Evolutionary conservation across 2,797 vertebrate species (phyloP).

Genomic region (Sternarchorhynchus goeldii): DNA sequence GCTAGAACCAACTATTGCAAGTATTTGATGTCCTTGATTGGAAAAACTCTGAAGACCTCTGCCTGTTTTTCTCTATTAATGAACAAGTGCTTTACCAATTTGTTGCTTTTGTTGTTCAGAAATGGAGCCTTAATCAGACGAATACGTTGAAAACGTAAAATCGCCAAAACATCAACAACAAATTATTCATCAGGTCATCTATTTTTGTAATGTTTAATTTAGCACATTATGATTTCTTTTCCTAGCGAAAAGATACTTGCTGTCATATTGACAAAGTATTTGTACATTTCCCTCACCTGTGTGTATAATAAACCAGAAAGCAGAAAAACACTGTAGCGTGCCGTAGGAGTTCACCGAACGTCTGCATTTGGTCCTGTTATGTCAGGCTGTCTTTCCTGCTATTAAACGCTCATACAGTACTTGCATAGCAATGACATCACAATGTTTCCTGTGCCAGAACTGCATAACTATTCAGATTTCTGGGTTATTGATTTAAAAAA

Average conservation of each 20-base stretch:
- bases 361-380: not conserved
- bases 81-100: conserved; percentile 5
- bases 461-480: not conserved
- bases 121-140: not conserved
- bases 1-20: conserved; percentile 55
- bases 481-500: not conserved
- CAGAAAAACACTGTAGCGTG: not conserved
- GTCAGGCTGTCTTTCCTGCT: not conserved
- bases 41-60: conserved; percentile 4
- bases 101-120: not conserved
- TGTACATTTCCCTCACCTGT: conserved; percentile 44
- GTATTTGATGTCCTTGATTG: conserved; percentile 44
- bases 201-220: conserved; percentile 32
- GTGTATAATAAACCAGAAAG: conserved; percentile 38
- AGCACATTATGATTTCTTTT: conserved; percentile 51
- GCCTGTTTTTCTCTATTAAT: conserved; percentile 24
- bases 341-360: not conserved
- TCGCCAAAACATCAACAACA: not conserved
- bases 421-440: not conserved
- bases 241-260: conserved; percentile 52
- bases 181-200: not conserved
- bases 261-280: conserved; percentile 60
- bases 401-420: not conserved
- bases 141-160: not conserved
- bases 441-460: no score